Base-by-base conservation (phyloP, 2,113 vertebrate species). In the Microcebus murinus region DNA sequence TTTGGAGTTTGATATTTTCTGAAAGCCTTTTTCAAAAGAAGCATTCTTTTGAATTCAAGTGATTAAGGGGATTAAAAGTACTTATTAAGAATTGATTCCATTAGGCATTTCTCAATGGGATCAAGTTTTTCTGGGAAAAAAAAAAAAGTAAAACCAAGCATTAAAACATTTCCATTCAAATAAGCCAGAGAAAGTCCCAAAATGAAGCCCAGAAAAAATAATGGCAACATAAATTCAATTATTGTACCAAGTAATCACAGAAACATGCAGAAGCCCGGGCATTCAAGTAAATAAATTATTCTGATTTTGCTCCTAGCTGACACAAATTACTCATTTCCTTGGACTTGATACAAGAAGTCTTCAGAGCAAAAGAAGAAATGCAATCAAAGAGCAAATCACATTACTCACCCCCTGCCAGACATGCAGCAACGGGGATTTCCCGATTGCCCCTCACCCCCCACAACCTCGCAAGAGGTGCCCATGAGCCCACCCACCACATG, bases 261-360 rank as follows among this genome's bases (percentile, higher is more conserved):
- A 87, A 79, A 97, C 87, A 97, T 8, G 82, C 39, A 98, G 21
- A 90, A 52, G 36, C 45, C 59, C 18, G 10, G 50, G 79, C 95
- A 91, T 94, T 97, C 84, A 92, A 98, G 92, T 89, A 96, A 94
- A 95, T 84, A 95, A 90, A 98, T 71, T 95, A 96, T 86, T 91
- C n/a, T 39, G 39, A 4, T 90, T 98, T 97, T 95, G 6, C 80
- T 93, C n/a, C 87, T 82, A 83, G 74, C 83, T 97, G 96, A 97
- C 29, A 93, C 92, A 98, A 98, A 98, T 98, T 91, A 97, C 50
- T 93, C 82, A 68, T 97, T 97, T 97, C 81, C 71, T 96, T 94
- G 42, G 55, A 94, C 29, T 79, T 80, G 29, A 70, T 79, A 92
- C 79, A 97, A 98, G 86, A 97, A 97, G n/a, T 12, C 91, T 97